phyloP scores from a whole-genome alignment of 2,113 vertebrate genomes.

The Hippocampus barbouri region DNA sequence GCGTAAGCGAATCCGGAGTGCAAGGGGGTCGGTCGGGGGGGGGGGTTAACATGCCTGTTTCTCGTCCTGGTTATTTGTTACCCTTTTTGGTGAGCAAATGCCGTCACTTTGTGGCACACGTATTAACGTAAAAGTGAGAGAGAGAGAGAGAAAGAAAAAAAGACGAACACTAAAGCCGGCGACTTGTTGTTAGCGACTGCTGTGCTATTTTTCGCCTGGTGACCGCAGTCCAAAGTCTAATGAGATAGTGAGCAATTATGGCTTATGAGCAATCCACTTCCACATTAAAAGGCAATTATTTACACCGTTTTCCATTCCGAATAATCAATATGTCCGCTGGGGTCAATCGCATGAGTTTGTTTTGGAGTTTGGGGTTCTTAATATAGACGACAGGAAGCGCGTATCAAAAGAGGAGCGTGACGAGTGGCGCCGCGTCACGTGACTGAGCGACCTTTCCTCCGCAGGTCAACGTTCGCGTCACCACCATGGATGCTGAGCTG shows the following conservation, averaged over 20 bases:
- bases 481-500: conserved; percentile 95
- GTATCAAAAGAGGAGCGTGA: neutral
- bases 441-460: conserved; percentile 24
- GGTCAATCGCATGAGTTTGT: neutral
- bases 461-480: conserved; percentile 93
- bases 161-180: neutral
- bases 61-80: neutral
- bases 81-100: neutral
- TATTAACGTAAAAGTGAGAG: neutral
- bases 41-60: conserved; percentile 24
- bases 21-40: neutral
- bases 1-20: conserved; percentile 43
- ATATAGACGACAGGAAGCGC: neutral
- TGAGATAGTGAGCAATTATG: conserved; percentile 66
- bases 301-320: neutral
- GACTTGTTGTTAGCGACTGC: neutral
- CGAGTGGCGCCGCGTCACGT: neutral
- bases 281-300: conserved; percentile 13
- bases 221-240: conserved; percentile 63
- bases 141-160: too few relatives aligned
- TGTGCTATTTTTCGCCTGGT: neutral
- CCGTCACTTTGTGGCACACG: neutral
- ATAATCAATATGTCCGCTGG: neutral
- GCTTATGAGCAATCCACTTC: conserved; percentile 63
- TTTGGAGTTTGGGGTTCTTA: neutral